Conservation (phyloP, 1,140 invertebrate species). For the Tigriopus japonicus region DNA sequence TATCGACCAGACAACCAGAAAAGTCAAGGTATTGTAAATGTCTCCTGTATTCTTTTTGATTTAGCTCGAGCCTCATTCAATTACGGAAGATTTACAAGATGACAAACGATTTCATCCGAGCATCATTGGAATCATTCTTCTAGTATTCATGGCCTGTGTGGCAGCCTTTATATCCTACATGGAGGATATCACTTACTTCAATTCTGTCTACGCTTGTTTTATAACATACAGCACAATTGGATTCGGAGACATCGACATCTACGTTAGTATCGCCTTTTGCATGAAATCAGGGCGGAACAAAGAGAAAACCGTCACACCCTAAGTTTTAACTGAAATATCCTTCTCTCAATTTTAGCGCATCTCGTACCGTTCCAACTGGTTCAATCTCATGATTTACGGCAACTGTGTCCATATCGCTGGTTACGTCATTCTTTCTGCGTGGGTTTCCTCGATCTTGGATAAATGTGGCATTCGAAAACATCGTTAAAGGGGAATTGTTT, state of each 20-base stretch:
- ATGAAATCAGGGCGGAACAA: no score
- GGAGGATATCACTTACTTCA: slow-evolving; percentile 94
- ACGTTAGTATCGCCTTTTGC: not conserved
- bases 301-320: no score
- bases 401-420: slow-evolving; percentile 5
- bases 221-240: slow-evolving; percentile 92
- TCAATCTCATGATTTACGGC: slow-evolving; percentile 12
- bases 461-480: not conserved
- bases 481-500: no score
- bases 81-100: not conserved
- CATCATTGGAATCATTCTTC: slow-evolving; percentile 5
- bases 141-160: slow-evolving; percentile 34
- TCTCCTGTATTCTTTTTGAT: not conserved
- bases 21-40: no score
- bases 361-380: slow-evolving; percentile 1
- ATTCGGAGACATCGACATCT: slow-evolving; percentile 39
- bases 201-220: slow-evolving; percentile 97
- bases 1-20: no score
- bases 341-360: not conserved
- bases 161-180: slow-evolving; percentile 78
- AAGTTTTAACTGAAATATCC: not conserved
- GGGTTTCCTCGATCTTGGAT: slow-evolving; percentile 4
- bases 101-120: slow-evolving; percentile 6
- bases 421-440: slow-evolving; percentile 3
- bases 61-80: not conserved